Percentiles rank a stretch among this genome's conserved stretches.
Conservation (phyloP, 2,797 vertebrate species). For the Bovichtus diacanthus region DNA sequence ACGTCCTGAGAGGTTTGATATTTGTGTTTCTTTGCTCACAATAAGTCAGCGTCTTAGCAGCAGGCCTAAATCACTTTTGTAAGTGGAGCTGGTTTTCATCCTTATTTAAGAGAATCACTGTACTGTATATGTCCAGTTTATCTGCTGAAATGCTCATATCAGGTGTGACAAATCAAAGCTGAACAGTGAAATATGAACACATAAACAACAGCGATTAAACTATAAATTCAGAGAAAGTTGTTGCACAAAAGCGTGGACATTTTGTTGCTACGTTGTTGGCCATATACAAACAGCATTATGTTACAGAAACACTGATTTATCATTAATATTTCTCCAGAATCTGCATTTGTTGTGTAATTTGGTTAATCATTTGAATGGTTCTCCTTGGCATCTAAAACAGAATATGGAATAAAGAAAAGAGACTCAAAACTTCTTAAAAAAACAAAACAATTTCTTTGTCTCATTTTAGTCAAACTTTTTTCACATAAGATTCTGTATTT, state of each 20-base stretch:
- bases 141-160: not conserved
- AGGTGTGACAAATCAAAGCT: not conserved
- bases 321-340: not conserved
- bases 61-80: not conserved
- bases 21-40: conserved; percentile 42
- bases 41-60: conserved; percentile 19
- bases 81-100: conserved; percentile 8
- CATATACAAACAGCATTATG: not conserved
- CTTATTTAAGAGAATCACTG: not conserved
- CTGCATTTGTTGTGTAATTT: not conserved
- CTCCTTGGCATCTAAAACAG: not conserved
- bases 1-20: conserved; percentile 41
- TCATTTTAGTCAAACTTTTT: too few relatives aligned
- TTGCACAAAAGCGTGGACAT: not conserved
- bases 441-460: too few relatives aligned
- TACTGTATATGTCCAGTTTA: not conserved
- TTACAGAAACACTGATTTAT: not conserved
- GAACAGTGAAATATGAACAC: not conserved
- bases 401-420: too few relatives aligned
- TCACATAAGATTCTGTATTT: too few relatives aligned
- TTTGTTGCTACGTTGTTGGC: not conserved
- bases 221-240: not conserved
- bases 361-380: not conserved
- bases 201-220: not conserved
- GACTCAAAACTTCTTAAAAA: too few relatives aligned